phyloP scores from a whole-genome alignment of 2,797 vertebrate genomes.

The Sebastes diaconus region DNA sequence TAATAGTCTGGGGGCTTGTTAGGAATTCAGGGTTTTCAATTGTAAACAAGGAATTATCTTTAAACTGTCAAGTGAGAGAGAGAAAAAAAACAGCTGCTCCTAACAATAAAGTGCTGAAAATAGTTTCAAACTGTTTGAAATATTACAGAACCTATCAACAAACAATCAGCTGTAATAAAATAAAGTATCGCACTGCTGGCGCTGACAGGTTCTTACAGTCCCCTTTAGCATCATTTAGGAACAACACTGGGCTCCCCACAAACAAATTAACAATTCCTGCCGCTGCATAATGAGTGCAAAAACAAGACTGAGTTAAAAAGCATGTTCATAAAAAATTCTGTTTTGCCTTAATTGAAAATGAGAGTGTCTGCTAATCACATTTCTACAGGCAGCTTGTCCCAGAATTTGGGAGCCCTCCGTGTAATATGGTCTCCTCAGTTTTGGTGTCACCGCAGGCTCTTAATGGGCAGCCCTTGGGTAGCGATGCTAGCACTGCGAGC shows the following conservation, averaged over 20 bases:
- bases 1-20: background rate
- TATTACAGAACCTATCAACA: background rate
- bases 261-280: constrained; percentile 30
- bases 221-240: constrained; percentile 23
- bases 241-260: background rate
- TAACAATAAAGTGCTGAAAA: background rate
- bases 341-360: constrained; percentile 34
- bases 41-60: background rate
- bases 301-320: constrained; percentile 13
- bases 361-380: constrained; percentile 36
- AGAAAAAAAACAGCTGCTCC: background rate
- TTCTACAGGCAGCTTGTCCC: constrained; percentile 23
- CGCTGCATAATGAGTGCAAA: constrained; percentile 12
- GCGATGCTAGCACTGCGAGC: constrained; percentile 41
- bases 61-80: background rate
- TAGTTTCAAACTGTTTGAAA: background rate
- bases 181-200: background rate
- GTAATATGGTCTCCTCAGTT: constrained; percentile 36
- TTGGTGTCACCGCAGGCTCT: constrained; percentile 64
- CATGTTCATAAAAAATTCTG: background rate
- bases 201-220: background rate
- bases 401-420: background rate
- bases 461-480: constrained; percentile 53
- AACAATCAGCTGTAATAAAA: constrained; percentile 11
- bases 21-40: background rate